Evolutionary conservation across 2,888 invertebrate genomes (phyloP), one percentile per base, ranked within the genome.

Genomic region (Lobophora halterata): DNA sequence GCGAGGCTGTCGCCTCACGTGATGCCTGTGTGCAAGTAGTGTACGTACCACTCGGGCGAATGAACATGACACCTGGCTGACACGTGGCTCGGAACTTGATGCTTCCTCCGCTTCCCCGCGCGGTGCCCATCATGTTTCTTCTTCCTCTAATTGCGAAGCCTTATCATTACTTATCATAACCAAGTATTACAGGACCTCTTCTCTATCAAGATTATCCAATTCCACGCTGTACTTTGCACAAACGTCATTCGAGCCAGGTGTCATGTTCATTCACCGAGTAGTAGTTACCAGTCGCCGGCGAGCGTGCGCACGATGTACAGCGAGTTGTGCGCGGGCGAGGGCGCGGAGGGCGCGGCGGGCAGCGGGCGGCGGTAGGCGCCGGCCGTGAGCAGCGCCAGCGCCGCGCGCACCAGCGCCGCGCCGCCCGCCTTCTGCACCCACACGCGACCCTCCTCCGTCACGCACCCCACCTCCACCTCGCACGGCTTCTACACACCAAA

Each of bases 251-350:
- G 10, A 1, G 26, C 2, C 3, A 5, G 8, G 8, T 3, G n/a
- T 5, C 3, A 7, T 20, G 5, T n/a, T 5, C 11, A 12, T n/a
- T 9, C 3, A 16, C 5, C 7, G 26, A 5, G 2, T 19, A 5
- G 39, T 13, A 50, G 53, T 33, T 18, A 87, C 87, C 88, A 88
- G 65, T 88, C 86, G n/a, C 87, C 88, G 47, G 73, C 75, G 37
- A 78, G 74, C 47, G 83, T 85, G 63, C 86, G 86, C 68, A 85
- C 87, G 62, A 87, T 81, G 77, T 83, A 88, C 36, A 85, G 79
- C 43, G 77, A 59, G 55, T 49, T 46, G 46, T 66, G 52, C 39
- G 49, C 55, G 42, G 81, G 71, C 50, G 80, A 58, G 54, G 81
- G 82, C 20, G 79, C 79, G 53, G 65, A 65, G 43, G 83, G 83